Percentiles rank a stretch among this genome's conserved stretches.
phyloP scores from a whole-genome alignment of 2,888 invertebrate genomes.

The Unio pictorum region DNA sequence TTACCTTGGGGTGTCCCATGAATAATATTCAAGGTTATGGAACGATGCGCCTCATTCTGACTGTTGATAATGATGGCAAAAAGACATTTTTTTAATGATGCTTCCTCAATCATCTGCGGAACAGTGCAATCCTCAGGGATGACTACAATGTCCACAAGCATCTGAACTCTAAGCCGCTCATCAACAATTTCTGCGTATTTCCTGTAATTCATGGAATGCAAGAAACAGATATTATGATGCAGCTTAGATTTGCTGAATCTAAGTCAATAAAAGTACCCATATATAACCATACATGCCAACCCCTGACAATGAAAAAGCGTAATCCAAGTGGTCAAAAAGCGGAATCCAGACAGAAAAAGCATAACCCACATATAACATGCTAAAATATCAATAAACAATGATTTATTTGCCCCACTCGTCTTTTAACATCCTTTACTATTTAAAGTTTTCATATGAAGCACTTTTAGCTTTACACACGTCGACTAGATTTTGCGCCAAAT shows the following conservation, averaged over 20 bases:
- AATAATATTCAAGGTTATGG: constrained; percentile 90
- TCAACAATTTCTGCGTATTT: constrained; percentile 93
- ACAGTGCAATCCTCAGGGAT: constrained; percentile 92
- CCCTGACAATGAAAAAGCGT: too few species aligned
- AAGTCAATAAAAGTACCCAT: not conserved
- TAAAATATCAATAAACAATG: too few species aligned
- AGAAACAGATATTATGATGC: not conserved
- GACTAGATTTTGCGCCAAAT: too few species aligned
- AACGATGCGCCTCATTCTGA: constrained; percentile 87
- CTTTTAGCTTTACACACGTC: too few species aligned
- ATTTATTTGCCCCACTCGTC: too few species aligned
- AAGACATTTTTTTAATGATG: constrained; percentile 88
- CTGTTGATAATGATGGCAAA: constrained; percentile 91
- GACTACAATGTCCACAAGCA: constrained; percentile 83
- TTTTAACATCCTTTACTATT: too few species aligned
- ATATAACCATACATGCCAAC: not conserved
- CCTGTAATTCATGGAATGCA: constrained; percentile 64
- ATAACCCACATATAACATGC: too few species aligned
- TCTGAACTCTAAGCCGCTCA: constrained; percentile 82
- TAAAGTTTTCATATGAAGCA: too few species aligned
- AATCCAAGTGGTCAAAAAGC: too few species aligned
- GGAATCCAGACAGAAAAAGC: too few species aligned
- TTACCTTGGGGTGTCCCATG: constrained; percentile 88
- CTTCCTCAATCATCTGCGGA: constrained; percentile 84
- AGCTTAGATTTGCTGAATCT: not conserved